phyloP scores from a whole-genome alignment of 2,113 vertebrate genomes.

The Austrofundulus limnaeus region DNA sequence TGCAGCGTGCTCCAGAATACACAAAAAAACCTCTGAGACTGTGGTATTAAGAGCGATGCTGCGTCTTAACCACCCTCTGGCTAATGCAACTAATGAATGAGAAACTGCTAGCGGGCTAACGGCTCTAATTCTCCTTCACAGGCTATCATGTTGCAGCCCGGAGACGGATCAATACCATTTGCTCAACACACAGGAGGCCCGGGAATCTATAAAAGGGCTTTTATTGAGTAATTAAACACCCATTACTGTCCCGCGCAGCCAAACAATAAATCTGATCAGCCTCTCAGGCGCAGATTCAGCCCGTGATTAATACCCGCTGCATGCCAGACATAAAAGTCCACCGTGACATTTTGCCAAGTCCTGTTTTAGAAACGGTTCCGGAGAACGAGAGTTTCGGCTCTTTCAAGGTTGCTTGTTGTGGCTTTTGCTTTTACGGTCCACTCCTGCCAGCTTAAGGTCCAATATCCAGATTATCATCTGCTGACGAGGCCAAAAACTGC shows the following conservation, averaged over 20 bases:
- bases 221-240: conserved; percentile 99
- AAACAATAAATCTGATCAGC: conserved; percentile 97
- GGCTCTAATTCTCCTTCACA: conserved; percentile 95
- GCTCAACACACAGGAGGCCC: conserved; percentile 90
- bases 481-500: neutral
- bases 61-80: conserved; percentile 65
- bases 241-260: conserved; percentile 95
- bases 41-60: conserved; percentile 51
- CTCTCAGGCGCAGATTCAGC: conserved; percentile 87
- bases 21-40: conserved; percentile 46
- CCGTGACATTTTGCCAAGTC: conserved; percentile 61
- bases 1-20: conserved; percentile 48
- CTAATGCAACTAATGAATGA: conserved; percentile 77
- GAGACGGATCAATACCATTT: conserved; percentile 97
- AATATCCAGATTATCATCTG: neutral
- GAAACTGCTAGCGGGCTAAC: conserved; percentile 71
- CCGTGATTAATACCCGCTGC: conserved; percentile 90
- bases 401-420: conserved; percentile 44
- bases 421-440: neutral
- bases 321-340: conserved; percentile 84
- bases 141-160: conserved; percentile 91
- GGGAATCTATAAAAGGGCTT: conserved; percentile 94
- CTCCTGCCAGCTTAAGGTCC: neutral
- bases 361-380: conserved; percentile 25
- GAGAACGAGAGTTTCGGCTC: conserved; percentile 6